phyloP scores from a whole-genome alignment of 2,797 vertebrate species.

The Mionectes olivaceus region DNA sequence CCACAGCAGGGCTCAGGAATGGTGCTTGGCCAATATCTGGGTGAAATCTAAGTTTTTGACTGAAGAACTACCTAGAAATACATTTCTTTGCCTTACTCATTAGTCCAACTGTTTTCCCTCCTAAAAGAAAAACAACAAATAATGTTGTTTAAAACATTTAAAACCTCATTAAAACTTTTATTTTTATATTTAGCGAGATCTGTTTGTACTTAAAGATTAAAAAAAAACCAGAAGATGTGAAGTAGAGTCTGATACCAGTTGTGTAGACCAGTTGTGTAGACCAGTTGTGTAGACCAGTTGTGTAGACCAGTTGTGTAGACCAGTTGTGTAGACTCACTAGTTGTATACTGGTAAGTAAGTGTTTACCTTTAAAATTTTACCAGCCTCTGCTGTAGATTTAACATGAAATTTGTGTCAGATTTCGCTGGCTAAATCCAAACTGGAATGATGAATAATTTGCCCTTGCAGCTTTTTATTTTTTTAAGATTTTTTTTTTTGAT shows the following conservation, averaged over 20 bases:
- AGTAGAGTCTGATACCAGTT: not conserved
- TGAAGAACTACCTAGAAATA: not conserved
- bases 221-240: not conserved
- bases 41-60: not conserved
- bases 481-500: not conserved
- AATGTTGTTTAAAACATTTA: accelerated
- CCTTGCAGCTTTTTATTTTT: not conserved
- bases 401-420: not conserved
- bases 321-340: not conserved
- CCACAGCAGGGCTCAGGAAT: not conserved
- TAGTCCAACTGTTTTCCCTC: not conserved
- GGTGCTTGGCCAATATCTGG: not conserved
- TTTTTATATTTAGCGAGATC: not conserved
- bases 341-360: not conserved
- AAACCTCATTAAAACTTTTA: not conserved
- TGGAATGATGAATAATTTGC: not conserved
- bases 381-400: not conserved
- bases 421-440: not conserved
- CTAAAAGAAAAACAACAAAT: not conserved
- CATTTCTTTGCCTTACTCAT: not conserved
- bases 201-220: not conserved
- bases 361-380: not conserved
- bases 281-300: no score
- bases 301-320: no score
- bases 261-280: no score